Evolutionary conservation across 2,888 invertebrate species (phyloP).

Genomic region (Thera britannica): DNA sequence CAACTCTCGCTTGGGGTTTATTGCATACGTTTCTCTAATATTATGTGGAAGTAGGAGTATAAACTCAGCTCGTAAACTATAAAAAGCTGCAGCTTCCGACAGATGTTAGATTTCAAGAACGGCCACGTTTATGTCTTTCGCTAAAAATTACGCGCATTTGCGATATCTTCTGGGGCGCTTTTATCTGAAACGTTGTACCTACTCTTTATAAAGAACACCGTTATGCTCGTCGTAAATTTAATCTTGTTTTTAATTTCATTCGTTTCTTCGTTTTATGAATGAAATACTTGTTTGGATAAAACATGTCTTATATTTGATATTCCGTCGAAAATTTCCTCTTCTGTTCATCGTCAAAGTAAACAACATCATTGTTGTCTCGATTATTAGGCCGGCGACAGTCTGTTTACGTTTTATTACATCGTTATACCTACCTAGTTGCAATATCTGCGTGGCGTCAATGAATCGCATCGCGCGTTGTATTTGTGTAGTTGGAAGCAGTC

Average conservation of each 20-base stretch:
- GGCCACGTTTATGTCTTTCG: slow-evolving; percentile 44
- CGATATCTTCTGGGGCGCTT: slow-evolving; percentile 34
- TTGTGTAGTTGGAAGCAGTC: slow-evolving; percentile 56
- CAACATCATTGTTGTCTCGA: slow-evolving; percentile 36
- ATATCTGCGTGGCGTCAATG: slow-evolving; percentile 72
- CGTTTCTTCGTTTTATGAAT: slow-evolving; percentile 36
- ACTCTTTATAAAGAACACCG: slow-evolving; percentile 39
- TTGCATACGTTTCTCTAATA: slow-evolving; percentile 54
- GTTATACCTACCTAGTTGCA: slow-evolving; percentile 58
- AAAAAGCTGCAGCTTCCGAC: slow-evolving; percentile 61
- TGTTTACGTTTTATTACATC: slow-evolving; percentile 61
- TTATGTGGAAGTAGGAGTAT: slow-evolving; percentile 50
- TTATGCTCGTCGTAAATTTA: slow-evolving; percentile 43
- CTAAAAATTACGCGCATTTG: slow-evolving; percentile 49
- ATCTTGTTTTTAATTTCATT: slow-evolving; percentile 35
- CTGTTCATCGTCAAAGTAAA: slow-evolving; percentile 24
- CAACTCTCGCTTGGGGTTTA: slow-evolving; percentile 56
- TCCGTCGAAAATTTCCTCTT: slow-evolving; percentile 22
- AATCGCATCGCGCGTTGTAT: slow-evolving; percentile 62
- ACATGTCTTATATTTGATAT: slow-evolving; percentile 28
- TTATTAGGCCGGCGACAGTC: slow-evolving; percentile 39
- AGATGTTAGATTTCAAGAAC: slow-evolving; percentile 58
- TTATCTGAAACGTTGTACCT: slow-evolving; percentile 35
- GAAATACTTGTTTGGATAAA: slow-evolving; percentile 39
- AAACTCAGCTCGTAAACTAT: slow-evolving; percentile 57